Percentiles rank a stretch among this genome's conserved stretches.
These are phyloP conservation scores for Mallotus villosus DNA, from an alignment of 2,797 vertebrate species.

Conservation along the genomic window DNA sequence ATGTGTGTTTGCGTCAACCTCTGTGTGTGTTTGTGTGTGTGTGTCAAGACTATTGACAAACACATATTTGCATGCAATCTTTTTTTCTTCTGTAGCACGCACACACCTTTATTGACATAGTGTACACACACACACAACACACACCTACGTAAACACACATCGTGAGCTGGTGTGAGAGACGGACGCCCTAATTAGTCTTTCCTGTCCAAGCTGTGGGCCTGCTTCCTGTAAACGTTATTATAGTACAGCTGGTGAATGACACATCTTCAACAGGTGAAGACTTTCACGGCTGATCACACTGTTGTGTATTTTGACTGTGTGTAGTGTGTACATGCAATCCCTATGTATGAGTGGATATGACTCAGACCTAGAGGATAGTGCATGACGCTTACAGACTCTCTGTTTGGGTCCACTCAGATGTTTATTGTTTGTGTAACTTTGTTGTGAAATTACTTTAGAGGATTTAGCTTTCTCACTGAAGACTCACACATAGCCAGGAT, in stretches of 20 bases:
- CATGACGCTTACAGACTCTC: too few relatives aligned
- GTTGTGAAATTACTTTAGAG: too few relatives aligned
- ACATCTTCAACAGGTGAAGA: too few relatives aligned
- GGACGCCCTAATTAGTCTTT: conserved; percentile 5
- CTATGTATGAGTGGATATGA: background rate
- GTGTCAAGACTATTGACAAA: conserved; percentile 36
- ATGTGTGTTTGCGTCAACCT: background rate
- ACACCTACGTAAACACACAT: conserved; percentile 9
- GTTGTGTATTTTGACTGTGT: too few relatives aligned
- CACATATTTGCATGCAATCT: conserved; percentile 12
- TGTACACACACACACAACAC: conserved; percentile 20
- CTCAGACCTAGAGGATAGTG: too few relatives aligned
- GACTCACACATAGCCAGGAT: too few relatives aligned
- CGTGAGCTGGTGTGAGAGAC: conserved; percentile 22
- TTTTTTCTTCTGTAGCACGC: conserved; percentile 8
- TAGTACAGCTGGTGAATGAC: background rate
- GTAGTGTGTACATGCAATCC: background rate
- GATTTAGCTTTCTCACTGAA: too few relatives aligned
- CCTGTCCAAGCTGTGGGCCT: background rate
- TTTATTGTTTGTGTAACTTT: too few relatives aligned
- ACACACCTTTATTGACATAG: conserved; percentile 7
- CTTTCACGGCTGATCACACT: too few relatives aligned
- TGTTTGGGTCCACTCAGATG: too few relatives aligned
- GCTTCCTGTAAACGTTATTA: background rate
- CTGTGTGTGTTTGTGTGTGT: conserved; percentile 17